Conservation (phyloP, 1,140 invertebrate species). For the Homarus americanus region DNA sequence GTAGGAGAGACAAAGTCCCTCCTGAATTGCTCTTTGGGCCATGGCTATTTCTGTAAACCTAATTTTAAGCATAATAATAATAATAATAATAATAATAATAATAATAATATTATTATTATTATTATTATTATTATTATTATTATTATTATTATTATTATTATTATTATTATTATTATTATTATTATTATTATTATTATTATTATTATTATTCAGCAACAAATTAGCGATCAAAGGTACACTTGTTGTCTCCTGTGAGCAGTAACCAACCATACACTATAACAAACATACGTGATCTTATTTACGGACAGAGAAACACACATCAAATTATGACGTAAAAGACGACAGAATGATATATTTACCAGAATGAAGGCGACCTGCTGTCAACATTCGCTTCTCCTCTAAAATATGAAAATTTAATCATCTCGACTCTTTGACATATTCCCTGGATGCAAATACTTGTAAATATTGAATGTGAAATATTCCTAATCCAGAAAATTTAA, state of each 20-base stretch:
- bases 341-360: background rate
- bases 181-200: background rate
- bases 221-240: background rate
- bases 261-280: background rate
- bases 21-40: background rate
- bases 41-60: background rate
- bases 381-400: background rate
- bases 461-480: background rate
- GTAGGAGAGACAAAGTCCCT: too few species aligned
- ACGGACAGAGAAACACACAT: background rate
- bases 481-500: background rate
- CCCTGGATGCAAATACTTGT: background rate
- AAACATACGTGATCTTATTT: background rate
- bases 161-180: background rate
- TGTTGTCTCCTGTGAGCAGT: background rate
- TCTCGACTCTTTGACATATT: background rate
- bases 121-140: background rate
- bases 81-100: background rate
- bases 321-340: background rate
- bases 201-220: background rate
- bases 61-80: too few species aligned
- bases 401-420: background rate
- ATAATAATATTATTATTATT: background rate
- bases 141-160: background rate
- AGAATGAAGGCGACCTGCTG: background rate